Evolutionary conservation across 1,140 invertebrate species (phyloP), one percentile per base, ranked within the genome.

Genomic region (Cotesia glomerata): DNA sequence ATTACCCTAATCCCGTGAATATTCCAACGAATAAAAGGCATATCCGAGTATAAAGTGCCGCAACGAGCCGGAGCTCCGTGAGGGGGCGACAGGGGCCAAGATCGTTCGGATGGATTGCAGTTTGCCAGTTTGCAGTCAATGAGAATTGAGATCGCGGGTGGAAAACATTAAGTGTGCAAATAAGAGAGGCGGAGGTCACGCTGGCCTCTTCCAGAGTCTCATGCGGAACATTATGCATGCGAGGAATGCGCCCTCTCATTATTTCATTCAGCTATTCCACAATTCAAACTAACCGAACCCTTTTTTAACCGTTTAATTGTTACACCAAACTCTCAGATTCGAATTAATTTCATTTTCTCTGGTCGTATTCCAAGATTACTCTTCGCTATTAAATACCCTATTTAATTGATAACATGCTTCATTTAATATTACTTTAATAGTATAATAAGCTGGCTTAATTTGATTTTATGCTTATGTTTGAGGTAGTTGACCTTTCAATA

Each of bases 1-100:
- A 86, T 85, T 87, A 86, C 81, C 83, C 84, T 85, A 85, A 86
- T 87, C 79, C 83, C 79, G 82, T 86, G 82, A 86, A 86, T 86
- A 85, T 86, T 85, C 80, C 77, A 75, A 75, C 72, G 74, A 77
- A 85, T 82, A 79, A 85, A 84, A 78, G 77, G 73, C 74, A 74
- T 63, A 71, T 74, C 56, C 65, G 59, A 36, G 62, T 74, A 14
- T 54, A 64, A 65, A 67, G 52, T 69, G 59, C 14, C 68, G 58
- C 39, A 18, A 32, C 45, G 39, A 45, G 39, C 3, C 3, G 39
- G 3, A 39, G 39, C 13, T 26, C 52, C n/a, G 16, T 18, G 3
- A 18, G 56, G 5, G 5, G 39, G 7, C 39, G 5, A 4, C 4
- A 35, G 34, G 59, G 59, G 66, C 67, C 71, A 78, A 58, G 56